phyloP scores from a whole-genome alignment of 2,888 invertebrate species.

The Aricia artaxerxes region DNA sequence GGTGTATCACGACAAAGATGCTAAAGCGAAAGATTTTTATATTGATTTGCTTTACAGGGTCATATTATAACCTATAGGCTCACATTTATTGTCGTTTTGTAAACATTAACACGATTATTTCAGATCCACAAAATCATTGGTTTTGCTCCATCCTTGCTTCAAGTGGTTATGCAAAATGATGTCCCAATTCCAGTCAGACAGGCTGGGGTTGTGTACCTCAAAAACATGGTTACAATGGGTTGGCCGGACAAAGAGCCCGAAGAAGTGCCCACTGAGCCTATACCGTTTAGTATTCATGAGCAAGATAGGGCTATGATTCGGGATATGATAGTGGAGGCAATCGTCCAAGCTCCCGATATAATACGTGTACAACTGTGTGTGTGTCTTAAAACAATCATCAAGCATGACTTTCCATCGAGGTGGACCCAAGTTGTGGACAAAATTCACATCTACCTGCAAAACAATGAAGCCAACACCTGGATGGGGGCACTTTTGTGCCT shows the following conservation, averaged over 20 bases:
- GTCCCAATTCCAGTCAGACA: slow-evolving; percentile 95
- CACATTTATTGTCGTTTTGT: not conserved
- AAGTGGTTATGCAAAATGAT: slow-evolving; percentile 95
- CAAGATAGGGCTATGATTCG: slow-evolving; percentile 97
- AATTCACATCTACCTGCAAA: slow-evolving; percentile 94
- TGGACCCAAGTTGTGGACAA: slow-evolving; percentile 98
- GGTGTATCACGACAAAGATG: not conserved
- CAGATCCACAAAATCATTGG: slow-evolving; percentile 89
- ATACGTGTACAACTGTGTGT: slow-evolving; percentile 95
- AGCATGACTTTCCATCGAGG: slow-evolving; percentile 95
- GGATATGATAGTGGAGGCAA: slow-evolving; percentile 96
- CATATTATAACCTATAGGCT: not conserved
- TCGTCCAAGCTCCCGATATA: slow-evolving; percentile 94
- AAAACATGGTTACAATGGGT: slow-evolving; percentile 93
- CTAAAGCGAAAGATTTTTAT: slow-evolving; percentile 23
- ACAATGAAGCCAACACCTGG: slow-evolving; percentile 92
- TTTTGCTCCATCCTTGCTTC: slow-evolving; percentile 95
- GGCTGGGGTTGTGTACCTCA: slow-evolving; percentile 97
- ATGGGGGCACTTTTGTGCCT: slow-evolving; percentile 94
- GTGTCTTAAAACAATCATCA: slow-evolving; percentile 95
- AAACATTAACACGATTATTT: slow-evolving; percentile 42
- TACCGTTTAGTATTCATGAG: slow-evolving; percentile 95
- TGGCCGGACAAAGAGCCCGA: slow-evolving; percentile 93
- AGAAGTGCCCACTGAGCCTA: slow-evolving; percentile 81
- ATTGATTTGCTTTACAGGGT: slow-evolving; percentile 2